phyloP scores from a whole-genome alignment of 2,113 vertebrate species.

The Cavia porcellus region DNA sequence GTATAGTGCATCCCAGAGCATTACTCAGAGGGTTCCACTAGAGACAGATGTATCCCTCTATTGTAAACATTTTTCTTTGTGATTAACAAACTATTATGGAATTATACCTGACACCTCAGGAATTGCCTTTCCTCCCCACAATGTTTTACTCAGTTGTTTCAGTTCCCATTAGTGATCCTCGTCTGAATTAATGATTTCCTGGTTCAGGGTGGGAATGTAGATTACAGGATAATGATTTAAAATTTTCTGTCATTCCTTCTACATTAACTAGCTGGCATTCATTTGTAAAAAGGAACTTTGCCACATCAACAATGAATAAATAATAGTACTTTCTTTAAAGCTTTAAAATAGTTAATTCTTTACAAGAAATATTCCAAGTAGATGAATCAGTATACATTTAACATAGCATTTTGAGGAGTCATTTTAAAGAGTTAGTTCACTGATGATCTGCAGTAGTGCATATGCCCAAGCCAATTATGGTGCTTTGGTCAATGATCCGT shows the following conservation, averaged over 20 bases:
- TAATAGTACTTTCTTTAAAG: conserved; percentile 32
- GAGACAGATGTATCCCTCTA: background rate
- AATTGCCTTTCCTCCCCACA: background rate
- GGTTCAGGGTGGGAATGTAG: too few species aligned
- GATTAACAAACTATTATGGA: background rate
- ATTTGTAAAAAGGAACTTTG: conserved; percentile 39
- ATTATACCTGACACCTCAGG: background rate
- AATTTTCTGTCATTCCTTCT: background rate
- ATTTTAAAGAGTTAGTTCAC: conserved; percentile 4
- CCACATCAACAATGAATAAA: background rate
- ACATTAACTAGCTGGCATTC: conserved; percentile 8
- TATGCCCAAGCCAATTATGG: conserved; percentile 47
- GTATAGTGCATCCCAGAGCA: background rate
- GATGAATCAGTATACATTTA: background rate
- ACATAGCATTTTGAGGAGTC: background rate
- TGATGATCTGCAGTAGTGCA: conserved; percentile 22
- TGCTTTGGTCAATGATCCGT: conserved; percentile 71
- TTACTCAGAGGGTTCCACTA: background rate
- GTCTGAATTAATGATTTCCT: background rate
- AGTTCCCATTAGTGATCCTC: background rate
- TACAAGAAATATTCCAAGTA: conserved; percentile 53
- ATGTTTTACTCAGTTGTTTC: background rate
- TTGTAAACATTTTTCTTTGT: background rate
- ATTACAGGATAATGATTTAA: background rate
- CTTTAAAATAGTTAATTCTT: conserved; percentile 55